These are phyloP conservation scores for Fulica atra DNA, from an alignment of 2,113 vertebrate genomes.

Conservation along the genomic window DNA sequence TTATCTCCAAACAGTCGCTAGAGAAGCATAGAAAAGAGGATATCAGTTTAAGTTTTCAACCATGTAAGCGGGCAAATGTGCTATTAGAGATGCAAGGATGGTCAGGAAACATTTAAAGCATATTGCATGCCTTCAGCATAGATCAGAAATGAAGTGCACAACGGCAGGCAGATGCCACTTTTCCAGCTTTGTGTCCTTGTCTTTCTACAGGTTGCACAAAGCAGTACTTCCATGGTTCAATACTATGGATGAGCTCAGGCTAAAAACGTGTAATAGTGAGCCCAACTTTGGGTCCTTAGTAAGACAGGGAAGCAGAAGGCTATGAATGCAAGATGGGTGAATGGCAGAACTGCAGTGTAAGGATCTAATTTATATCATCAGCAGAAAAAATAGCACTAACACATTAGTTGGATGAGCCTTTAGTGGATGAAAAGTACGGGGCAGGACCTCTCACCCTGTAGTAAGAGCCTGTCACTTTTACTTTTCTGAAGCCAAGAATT, in stretches of 20 bases:
- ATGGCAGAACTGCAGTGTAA: neutral
- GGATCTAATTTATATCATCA: neutral
- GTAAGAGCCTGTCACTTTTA: neutral
- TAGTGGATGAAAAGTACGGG: neutral
- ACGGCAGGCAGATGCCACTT: neutral
- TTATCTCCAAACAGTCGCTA: neutral
- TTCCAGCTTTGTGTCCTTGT: neutral
- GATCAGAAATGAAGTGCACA: neutral
- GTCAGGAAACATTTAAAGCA: neutral
- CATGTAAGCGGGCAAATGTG: neutral
- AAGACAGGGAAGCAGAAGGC: neutral
- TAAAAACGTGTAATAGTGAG: neutral
- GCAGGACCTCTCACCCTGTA: neutral
- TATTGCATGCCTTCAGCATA: neutral
- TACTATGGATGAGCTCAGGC: neutral
- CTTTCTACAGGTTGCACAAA: neutral
- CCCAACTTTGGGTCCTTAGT: neutral
- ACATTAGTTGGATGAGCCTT: neutral
- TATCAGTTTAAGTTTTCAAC: neutral
- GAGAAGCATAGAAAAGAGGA: neutral
- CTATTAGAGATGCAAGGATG: neutral
- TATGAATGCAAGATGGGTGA: neutral
- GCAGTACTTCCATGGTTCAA: neutral
- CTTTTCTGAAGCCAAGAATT: neutral
- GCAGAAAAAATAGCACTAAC: neutral